These are phyloP conservation scores for Platyrinchus mystaceus DNA, from an alignment of 2,797 vertebrate genomes.

Conservation along the genomic window DNA sequence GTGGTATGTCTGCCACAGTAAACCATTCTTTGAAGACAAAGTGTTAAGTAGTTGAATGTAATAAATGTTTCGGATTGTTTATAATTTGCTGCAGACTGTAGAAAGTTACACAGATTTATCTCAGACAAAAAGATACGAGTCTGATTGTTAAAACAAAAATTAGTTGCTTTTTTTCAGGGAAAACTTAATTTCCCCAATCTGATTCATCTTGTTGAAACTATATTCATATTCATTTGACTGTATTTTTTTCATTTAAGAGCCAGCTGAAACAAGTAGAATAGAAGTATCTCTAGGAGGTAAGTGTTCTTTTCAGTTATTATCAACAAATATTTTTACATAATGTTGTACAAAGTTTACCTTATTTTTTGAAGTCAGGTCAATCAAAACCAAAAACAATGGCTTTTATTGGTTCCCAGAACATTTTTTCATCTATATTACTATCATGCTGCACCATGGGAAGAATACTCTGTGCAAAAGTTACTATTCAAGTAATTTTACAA, in stretches of 20 bases:
- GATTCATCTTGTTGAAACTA: not conserved
- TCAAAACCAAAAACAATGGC: not conserved
- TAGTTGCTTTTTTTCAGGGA: not conserved
- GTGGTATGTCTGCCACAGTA: not conserved
- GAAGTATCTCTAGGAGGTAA: conserved; percentile 69
- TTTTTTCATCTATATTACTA: not conserved
- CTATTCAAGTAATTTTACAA: not conserved
- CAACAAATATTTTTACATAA: not conserved
- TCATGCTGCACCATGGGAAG: not conserved
- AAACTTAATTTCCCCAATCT: not conserved
- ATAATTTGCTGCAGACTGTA: not conserved
- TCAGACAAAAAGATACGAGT: not conserved
- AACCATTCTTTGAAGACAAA: not conserved
- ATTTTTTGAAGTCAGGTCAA: not conserved
- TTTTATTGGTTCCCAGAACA: not conserved
- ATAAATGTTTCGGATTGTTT: not conserved
- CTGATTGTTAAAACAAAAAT: not conserved
- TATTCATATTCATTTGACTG: not conserved
- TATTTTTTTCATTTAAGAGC: conserved; percentile 63
- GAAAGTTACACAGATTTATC: not conserved
- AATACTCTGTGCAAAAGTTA: not conserved
- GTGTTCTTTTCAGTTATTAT: not conserved
- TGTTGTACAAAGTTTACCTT: not conserved
- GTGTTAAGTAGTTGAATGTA: not conserved
- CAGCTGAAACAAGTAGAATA: conserved; percentile 65